Conservation (phyloP, 2,113 vertebrate species). For the Pyrgilauda ruficollis region DNA sequence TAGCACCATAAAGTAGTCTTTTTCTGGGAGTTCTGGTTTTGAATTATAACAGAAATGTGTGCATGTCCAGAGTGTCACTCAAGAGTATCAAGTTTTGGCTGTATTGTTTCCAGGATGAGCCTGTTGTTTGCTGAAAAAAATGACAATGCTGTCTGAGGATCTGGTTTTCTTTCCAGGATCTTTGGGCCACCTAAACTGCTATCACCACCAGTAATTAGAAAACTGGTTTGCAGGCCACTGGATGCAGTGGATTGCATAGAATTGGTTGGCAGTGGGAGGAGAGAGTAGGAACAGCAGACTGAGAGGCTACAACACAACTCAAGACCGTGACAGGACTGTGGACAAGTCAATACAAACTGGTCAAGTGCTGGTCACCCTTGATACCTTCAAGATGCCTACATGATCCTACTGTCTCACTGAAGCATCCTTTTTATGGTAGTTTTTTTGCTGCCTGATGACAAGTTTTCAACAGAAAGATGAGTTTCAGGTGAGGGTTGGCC, state of each 20-base stretch:
- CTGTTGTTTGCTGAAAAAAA: not conserved
- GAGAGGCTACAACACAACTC: not conserved
- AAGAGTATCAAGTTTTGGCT: not conserved
- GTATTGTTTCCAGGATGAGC: not conserved
- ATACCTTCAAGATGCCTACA: not conserved
- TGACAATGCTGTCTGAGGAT: not conserved
- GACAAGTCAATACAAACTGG: not conserved
- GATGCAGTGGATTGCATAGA: not conserved
- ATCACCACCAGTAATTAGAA: not conserved
- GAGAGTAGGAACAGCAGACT: not conserved
- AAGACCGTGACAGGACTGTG: not conserved
- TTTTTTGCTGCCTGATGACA: not conserved
- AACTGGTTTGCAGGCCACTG: not conserved
- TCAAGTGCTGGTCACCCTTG: not conserved
- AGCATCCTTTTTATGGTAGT: rapidly evolving
- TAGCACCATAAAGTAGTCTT: not conserved
- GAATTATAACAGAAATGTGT: not conserved
- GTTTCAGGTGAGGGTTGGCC: not conserved
- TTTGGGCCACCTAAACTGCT: not conserved
- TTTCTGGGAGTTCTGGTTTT: not conserved
- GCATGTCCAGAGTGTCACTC: not conserved
- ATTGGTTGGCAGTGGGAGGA: not conserved
- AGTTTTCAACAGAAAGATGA: not conserved
- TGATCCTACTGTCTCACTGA: not conserved
- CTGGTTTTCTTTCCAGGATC: not conserved